These are phyloP conservation scores for Papilio polyxenes DNA, from an alignment of 1,140 invertebrate genomes.

Conservation along the genomic window DNA sequence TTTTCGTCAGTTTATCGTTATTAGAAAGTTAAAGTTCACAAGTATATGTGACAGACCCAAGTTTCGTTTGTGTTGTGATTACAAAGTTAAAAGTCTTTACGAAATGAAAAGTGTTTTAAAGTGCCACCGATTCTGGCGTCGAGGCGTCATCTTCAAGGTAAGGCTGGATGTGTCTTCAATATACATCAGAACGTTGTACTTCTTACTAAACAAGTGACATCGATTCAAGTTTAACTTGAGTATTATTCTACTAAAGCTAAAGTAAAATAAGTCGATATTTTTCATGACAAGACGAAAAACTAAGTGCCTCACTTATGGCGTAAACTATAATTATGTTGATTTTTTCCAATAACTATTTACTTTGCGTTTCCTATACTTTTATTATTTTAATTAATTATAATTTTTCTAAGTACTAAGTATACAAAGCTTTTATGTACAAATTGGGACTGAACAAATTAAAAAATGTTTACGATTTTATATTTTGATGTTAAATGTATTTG, in stretches of 20 bases:
- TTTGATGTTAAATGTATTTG: neutral
- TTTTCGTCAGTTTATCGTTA: constrained; percentile 77
- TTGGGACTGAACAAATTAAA: neutral
- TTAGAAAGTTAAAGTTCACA: constrained; percentile 75
- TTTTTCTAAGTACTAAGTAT: constrained; percentile 18
- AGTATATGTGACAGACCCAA: constrained; percentile 79
- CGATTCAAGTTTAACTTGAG: constrained; percentile 27
- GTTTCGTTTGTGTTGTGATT: constrained; percentile 79
- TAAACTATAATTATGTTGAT: constrained; percentile 1
- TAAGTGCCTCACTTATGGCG: constrained; percentile 39
- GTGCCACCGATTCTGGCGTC: constrained; percentile 76
- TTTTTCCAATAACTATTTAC: constrained; percentile 14
- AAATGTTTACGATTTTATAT: neutral
- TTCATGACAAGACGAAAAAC: constrained; percentile 25
- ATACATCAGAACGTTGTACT: constrained; percentile 74
- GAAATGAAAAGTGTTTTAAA: constrained; percentile 79
- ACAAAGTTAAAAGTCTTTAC: constrained; percentile 75
- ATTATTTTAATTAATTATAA: constrained; percentile 14
- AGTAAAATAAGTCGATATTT: constrained; percentile 14
- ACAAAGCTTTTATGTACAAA: neutral
- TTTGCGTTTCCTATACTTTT: constrained; percentile 32
- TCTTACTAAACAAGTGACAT: constrained; percentile 46
- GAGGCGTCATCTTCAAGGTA: constrained; percentile 77
- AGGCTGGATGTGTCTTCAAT: constrained; percentile 78
- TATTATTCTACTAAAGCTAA: neutral